Evolutionary conservation across 2,113 vertebrate species (phyloP), one percentile per base, ranked within the genome.

Genomic region (Brachyistius frenatus): DNA sequence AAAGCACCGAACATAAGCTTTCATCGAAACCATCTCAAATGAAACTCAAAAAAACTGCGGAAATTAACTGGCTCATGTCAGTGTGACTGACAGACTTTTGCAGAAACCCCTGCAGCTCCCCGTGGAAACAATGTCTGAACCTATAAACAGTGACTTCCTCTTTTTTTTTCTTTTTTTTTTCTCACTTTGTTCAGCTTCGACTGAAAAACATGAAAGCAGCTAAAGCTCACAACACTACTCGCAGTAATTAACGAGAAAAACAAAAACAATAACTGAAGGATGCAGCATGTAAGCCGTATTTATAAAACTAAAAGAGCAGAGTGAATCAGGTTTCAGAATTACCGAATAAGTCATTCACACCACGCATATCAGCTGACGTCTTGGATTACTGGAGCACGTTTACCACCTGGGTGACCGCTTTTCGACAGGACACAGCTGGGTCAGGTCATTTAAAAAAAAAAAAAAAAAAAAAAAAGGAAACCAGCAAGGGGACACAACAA

Each of bases 361-460:
- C 87, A 54, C 54, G 75, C 81, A 80, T 84, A 91, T 95, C 89
- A 81, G 73, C 72, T 93, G 73, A 87, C 92, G 56, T 92, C 89
- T 94, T 88, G 78, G 55, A 87, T 93, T 94, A 91, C 91, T 35
- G 49, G 69, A 63, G 70, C 65, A 75, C 73, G 82, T 83, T 86
- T 57, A 80, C 88, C 92, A 95, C 77, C 93, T 94, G 93, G 90
- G 83, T 81, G 73, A 65, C 68, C 5, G 52, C 37, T 47, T 62
- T 61, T 15, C 64, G 64, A 47, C 35, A 53, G 63, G 41, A 52
- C 77, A 72, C 73, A 86, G 67, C 66, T n/a, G 71, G 55, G 32
- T 44, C 31, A 36, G 33, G 50, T 53, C 61, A 56, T 35, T 41
- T 32, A n/a, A n/a, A n/a, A n/a, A n/a, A n/a, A n/a, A n/a, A 23